Percentiles rank a stretch among this genome's conserved stretches.
These are phyloP conservation scores for Eristalis intricaria DNA, from an alignment of 2,888 invertebrate genomes.

Conservation along the genomic window DNA sequence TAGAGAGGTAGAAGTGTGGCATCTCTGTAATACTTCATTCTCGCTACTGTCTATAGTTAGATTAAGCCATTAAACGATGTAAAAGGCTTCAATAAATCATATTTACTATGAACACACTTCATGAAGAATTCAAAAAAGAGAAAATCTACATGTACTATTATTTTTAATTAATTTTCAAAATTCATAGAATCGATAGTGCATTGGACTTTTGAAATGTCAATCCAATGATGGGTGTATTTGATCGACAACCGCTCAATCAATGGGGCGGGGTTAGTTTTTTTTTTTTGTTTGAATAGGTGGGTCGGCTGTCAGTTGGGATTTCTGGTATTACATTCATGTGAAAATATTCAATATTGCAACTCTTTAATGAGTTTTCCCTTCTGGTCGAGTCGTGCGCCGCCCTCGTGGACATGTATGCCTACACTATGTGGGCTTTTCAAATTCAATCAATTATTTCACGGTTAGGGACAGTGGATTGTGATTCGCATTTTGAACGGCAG, in stretches of 20 bases:
- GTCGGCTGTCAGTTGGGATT: neutral
- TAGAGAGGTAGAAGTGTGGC: too few species aligned
- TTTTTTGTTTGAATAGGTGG: neutral
- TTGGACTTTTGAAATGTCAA: neutral
- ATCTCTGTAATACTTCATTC: too few species aligned
- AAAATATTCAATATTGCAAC: neutral
- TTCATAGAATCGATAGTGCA: neutral
- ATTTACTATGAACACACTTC: too few species aligned
- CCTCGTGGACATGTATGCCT: neutral
- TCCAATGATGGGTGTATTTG: neutral
- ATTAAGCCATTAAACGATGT: too few species aligned
- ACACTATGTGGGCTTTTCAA: neutral
- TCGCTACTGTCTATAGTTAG: too few species aligned
- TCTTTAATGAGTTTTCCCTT: neutral
- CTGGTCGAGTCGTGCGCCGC: neutral
- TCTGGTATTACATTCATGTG: neutral
- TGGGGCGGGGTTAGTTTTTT: too few species aligned
- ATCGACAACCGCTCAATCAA: neutral
- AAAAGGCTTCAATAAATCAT: too few species aligned
- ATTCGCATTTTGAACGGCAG: neutral
- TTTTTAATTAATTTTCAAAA: constrained; percentile 7
- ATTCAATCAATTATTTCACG: neutral
- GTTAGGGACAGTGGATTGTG: neutral
- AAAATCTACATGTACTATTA: too few species aligned
- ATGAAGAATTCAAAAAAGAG: too few species aligned